Evolutionary conservation across 2,113 vertebrate species (phyloP).

Genomic region (Pygoscelis antarcticus): DNA sequence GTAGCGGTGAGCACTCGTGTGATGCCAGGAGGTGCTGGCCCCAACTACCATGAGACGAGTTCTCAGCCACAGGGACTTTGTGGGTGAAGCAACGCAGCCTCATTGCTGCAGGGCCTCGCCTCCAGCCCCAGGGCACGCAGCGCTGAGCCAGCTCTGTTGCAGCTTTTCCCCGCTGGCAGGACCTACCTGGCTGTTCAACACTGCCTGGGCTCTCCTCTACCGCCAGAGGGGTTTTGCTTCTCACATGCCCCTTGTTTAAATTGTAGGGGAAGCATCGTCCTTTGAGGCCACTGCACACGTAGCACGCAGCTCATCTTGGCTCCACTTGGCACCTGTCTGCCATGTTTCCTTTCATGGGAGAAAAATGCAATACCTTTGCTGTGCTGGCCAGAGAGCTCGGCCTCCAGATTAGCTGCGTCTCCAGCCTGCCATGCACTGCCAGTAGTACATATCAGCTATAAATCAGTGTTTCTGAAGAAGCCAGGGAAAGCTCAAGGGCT

Average conservation of each 20-base stretch:
- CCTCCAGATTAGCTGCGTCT: neutral
- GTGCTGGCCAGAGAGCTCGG: neutral
- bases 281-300: neutral
- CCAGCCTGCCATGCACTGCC: neutral
- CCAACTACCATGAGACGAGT: neutral
- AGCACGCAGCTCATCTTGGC: neutral
- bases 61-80: neutral
- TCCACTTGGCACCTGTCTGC: neutral
- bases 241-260: neutral
- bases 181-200: neutral
- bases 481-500: neutral
- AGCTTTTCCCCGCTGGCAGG: neutral
- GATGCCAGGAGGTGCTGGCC: neutral
- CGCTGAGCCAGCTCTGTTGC: neutral
- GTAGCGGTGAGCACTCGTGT: fast-evolving
- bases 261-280: neutral
- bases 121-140: neutral
- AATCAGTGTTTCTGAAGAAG: neutral
- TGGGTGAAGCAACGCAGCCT: neutral
- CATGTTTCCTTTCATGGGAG: fast-evolving
- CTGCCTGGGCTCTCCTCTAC: fast-evolving
- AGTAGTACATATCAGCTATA: neutral
- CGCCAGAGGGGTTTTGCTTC: neutral
- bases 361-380: neutral
- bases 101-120: fast-evolving